A percentile compares a stretch with the other conserved stretches of the same genome.
phyloP scores from a whole-genome alignment of 2,888 invertebrate genomes.

The Piscicola geometra region DNA sequence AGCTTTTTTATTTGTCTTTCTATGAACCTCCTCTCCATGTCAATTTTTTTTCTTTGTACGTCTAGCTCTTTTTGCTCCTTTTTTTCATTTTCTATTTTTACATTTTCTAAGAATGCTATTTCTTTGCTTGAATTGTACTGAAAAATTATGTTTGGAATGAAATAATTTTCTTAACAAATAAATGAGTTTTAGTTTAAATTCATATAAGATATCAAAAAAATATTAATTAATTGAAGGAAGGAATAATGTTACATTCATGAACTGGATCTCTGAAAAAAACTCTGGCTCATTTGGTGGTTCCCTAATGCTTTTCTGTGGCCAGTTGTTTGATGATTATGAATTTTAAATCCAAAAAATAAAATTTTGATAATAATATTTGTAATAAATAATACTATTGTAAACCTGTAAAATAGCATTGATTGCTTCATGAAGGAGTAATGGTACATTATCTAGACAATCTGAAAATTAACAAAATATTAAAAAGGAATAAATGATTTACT shows the following conservation, averaged over 20 bases:
- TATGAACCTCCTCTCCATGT: background rate
- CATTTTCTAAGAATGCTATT: background rate
- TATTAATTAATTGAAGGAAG: too few relatives aligned
- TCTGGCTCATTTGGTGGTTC: too few relatives aligned
- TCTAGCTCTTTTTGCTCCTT: background rate
- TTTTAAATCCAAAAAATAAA: background rate
- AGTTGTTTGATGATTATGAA: background rate
- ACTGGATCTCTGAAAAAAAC: too few relatives aligned
- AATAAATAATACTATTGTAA: background rate
- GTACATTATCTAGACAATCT: background rate
- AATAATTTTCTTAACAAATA: too few relatives aligned
- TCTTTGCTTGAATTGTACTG: too few relatives aligned
- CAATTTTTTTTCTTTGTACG: background rate
- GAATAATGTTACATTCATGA: too few relatives aligned
- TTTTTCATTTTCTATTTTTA: background rate
- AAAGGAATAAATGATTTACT: background rate
- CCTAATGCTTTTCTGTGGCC: too few relatives aligned
- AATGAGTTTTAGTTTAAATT: too few relatives aligned
- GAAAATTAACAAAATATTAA: background rate
- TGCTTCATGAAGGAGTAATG: background rate
- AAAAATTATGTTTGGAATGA: background rate
- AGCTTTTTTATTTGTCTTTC: slow-evolving; percentile 3
- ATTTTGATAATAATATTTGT: background rate
- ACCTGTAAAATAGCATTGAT: slow-evolving; percentile 1
- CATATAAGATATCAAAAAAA: too few relatives aligned